A percentile compares a stretch with the other conserved stretches of the same genome.
Evolutionary conservation across 2,113 vertebrate genomes (phyloP).

Genomic region (Hypocryptadius cinnamomeus): DNA sequence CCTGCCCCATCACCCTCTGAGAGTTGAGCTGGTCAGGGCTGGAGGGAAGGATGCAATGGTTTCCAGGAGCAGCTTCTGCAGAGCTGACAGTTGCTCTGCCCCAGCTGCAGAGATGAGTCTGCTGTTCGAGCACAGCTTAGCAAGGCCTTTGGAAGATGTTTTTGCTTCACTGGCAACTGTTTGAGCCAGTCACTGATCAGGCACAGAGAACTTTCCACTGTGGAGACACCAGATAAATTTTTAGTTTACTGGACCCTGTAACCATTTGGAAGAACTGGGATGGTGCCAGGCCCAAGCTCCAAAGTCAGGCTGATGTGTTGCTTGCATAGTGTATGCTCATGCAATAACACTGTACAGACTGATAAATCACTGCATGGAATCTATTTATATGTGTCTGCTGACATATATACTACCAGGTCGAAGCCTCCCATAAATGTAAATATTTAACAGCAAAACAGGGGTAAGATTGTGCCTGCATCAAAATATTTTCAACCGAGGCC

Average conservation of each 20-base stretch:
- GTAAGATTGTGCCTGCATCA: neutral
- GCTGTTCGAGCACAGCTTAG: rapidly evolving
- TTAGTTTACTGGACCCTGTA: neutral
- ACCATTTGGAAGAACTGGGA: neutral
- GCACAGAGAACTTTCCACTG: neutral
- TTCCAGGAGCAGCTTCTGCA: neutral
- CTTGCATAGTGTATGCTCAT: neutral
- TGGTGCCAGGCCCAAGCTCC: neutral
- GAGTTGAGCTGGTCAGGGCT: neutral
- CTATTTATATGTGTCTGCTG: neutral
- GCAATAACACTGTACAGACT: neutral
- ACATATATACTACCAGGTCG: neutral
- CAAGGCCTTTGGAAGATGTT: neutral
- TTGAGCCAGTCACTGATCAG: neutral
- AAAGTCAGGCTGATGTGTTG: neutral
- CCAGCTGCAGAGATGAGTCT: neutral
- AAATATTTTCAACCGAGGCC: neutral
- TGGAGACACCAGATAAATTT: neutral
- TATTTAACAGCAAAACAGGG: slow-evolving; percentile 4
- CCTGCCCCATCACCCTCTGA: rapidly evolving
- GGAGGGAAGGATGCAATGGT: neutral
- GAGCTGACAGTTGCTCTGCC: neutral
- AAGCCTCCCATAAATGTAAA: slow-evolving; percentile 2
- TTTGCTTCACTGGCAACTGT: neutral
- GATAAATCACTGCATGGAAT: slow-evolving; percentile 1